Evolutionary conservation across 2,888 invertebrate genomes (phyloP), one percentile per base, ranked within the genome.

Genomic region (Dryobotodes eremita): DNA sequence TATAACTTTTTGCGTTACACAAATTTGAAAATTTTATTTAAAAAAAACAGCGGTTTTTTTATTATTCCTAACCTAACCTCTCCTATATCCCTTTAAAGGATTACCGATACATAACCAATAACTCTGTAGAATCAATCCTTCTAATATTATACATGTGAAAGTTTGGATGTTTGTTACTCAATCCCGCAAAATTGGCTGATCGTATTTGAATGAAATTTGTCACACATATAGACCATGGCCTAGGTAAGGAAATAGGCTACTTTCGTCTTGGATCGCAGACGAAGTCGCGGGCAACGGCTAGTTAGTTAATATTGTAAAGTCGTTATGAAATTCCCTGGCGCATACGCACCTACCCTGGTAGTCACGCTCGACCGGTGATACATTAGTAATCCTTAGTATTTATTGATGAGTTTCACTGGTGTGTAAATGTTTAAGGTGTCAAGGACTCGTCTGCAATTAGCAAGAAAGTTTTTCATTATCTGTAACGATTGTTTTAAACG

Each of bases 331-430:
- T 85, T 59, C 89, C 78, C 82, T 76, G 69, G 83, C 79, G 77
- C 80, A 83, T 53, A 72, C 23, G 62, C 70, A 72, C 68, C 73
- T 83, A 71, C 71, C 78, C 79, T 77, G 72, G 81, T 80, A 77
- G 81, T 86, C 76, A 89, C 84, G 89, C 81, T 87, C 76, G 82
- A 78, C 71, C 83, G 84, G 71, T 36, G 70, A 78, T 81, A 84
- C 72, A 82, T 84, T 84, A 80, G 80, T 83, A 84, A 84, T 82
- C 75, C 71, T 69, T 82, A 84, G 75, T 87, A 79, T 84, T n/a
- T 90, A 90, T 90, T 91, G 84, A 89, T 89, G 89, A 89, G 90
- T 91, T 91, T 88, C 91, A 89, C 87, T 88, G 73, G 79, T 78
- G 72, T 80, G 79, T 79, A 80, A 86, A 84, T 81, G 75, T 85